A percentile compares a stretch with the other conserved stretches of the same genome.
Conservation (phyloP, 2,797 vertebrate genomes). For the Fundulus diaphanus region DNA sequence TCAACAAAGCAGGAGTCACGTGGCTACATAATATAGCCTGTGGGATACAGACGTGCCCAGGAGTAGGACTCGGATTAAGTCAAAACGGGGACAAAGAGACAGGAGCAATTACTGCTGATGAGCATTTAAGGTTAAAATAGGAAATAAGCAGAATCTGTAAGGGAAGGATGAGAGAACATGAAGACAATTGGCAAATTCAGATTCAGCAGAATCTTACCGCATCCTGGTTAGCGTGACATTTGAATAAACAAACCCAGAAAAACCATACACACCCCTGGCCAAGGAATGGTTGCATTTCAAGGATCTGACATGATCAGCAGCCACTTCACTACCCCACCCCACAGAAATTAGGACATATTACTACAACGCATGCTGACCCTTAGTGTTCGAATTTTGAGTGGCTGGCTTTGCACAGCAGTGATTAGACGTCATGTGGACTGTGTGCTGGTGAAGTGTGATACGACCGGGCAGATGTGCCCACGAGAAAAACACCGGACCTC, state of each 20-base stretch:
- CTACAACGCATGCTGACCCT: constrained; percentile 5
- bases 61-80: constrained; percentile 45
- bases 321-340: constrained; percentile 1
- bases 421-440: constrained; percentile 28
- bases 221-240: constrained; percentile 16
- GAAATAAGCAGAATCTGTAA: not conserved
- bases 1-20: constrained; percentile 49
- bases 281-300: constrained; percentile 11
- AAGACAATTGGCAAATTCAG: constrained; percentile 25
- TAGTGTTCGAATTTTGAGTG: not conserved
- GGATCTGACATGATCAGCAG: constrained; percentile 23
- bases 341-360: not conserved
- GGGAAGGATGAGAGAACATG: constrained; percentile 9
- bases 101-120: not conserved
- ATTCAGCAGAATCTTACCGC: constrained; percentile 45
- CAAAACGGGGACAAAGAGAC: constrained; percentile 43
- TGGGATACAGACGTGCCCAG: constrained; percentile 20
- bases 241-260: constrained; percentile 16
- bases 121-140: constrained; percentile 13
- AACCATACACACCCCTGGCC: not conserved
- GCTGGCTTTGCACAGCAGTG: not conserved
- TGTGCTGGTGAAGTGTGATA: not conserved
- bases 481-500: constrained; percentile 13
- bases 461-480: constrained; percentile 18
- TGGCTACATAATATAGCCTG: constrained; percentile 51